Evolutionary conservation across 2,888 invertebrate genomes (phyloP), one percentile per base, ranked within the genome.

Genomic region (Aplocera efformata): DNA sequence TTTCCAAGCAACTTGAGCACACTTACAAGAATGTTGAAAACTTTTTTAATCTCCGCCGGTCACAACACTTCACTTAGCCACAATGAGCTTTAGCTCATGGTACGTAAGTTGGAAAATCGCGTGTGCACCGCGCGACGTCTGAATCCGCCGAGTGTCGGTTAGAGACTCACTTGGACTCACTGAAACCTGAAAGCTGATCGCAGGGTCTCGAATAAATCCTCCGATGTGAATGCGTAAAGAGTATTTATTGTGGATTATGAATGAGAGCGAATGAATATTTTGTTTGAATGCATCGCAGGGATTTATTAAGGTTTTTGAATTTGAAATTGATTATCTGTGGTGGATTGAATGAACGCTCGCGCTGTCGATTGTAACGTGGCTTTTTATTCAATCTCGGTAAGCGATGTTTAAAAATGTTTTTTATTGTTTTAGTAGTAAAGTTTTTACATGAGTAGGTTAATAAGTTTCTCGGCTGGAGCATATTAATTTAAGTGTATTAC

Each of bases 11-110:
- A 17, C 5, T 17, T 17, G 13, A 3, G 13, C 13, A 2, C 10
- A 45, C 45, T 45, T 32, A 45, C 45, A 30, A 39, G 34, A 37
- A 17, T 17, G 13, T 36, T 32, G 21, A 11, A 36, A 45, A 45
- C 40, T 41, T 45, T 36, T 37, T 37, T 25, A 36, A 33, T 35
- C 41, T 42, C 36, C 27, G 31, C 24, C 10, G 27, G 10, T 26
- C 34, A 23, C 42, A 43, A 26, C 31, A 40, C 39, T 32, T 28
- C 32, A 9, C n/a, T 24, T 10, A 22, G 38, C 20, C 43, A 32
- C 31, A 24, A 36, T 40, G 30, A 27, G 26, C 40, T 36, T 32
- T 40, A 26, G 30, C 23, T 30, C 26, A 23, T 26, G 7, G 1
- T 5, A 7, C 25, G 10, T 29, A 36, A 45, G 44, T 45, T 36